Evolutionary conservation across 1,140 invertebrate genomes (phyloP), one percentile per base, ranked within the genome.

Genomic region (Triops longicaudatus): DNA sequence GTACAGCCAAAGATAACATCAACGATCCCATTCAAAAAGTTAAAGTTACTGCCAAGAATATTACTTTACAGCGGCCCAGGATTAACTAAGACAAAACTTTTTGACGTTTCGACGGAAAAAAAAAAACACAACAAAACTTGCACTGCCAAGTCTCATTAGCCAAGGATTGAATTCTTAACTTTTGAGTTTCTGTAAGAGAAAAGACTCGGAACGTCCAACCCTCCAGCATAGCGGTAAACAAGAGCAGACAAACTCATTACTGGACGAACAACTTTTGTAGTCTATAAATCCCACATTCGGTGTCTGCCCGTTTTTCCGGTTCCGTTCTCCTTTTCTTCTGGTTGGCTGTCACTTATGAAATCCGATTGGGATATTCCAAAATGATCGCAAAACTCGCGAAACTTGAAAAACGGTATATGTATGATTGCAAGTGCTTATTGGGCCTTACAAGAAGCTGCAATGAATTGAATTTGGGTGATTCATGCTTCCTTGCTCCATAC

Each of bases 1-100:
- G 88, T 75, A 85, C 85, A 0, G 89, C 88, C 73, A 89, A 89
- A 81, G 87, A 88, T 80, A 86, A 82, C 50, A 63, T 63, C 50
- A 63, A 63, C 22, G 50, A 63, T 63, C 50, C 50, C 17, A 17
- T 63, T 22, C 50, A 63, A 14, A 63, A 63, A 63, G 50, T 63
- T 63, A 63, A 63, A 63, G 50, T 63, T 63, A 63, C 50, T 22
- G 22, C 50, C 50, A 63, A 63, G 50, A 63, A 17, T 63, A 63
- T 63, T 63, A 63, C 50, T 63, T 63, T 63, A 9, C 50, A 63
- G 50, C 50, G 50, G 17, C 50, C 50, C 50, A 17, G 50, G 3
- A 22, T 63, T n/a, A 63, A 63, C 50, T 63, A 22, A 63, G 50
- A 63, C 2, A 37, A 37, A 37, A 37, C 31, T 37, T 37, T n/a